Percentiles rank a stretch among this genome's conserved stretches.
These are phyloP conservation scores for Notoglanidium macrostoma DNA, from an alignment of 2,797 vertebrate genomes.

Conservation along the genomic window DNA sequence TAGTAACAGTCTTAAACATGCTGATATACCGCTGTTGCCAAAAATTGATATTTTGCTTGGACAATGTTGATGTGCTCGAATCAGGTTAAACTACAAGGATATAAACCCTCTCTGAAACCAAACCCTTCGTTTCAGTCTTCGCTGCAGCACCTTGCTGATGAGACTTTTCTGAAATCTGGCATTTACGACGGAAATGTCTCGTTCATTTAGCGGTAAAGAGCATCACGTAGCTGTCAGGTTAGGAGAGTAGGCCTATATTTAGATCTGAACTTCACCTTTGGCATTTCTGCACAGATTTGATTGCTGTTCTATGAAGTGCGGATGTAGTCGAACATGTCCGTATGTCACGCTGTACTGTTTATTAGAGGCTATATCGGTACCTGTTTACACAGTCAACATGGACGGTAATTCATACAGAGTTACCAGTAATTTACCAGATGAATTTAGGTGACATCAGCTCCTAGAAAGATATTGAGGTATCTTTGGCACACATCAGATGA, in stretches of 20 bases:
- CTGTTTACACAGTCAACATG: not conserved
- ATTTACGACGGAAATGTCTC: constrained; percentile 58
- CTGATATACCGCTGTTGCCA: not conserved
- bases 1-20: not conserved
- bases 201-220: constrained; percentile 50
- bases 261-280: constrained; percentile 50
- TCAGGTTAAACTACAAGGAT: constrained; percentile 2
- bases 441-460: not conserved
- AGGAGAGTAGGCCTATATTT: constrained; percentile 29
- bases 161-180: constrained; percentile 41
- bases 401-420: not conserved
- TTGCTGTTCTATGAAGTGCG: constrained; percentile 16
- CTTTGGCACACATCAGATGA: not conserved
- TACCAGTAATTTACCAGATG: not conserved
- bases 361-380: not conserved
- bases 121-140: constrained; percentile 1
- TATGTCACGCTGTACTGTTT: not conserved
- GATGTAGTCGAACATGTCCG: not conserved
- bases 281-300: constrained; percentile 41
- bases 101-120: constrained; percentile 3
- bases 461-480: not conserved
- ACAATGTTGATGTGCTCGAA: constrained; percentile 1
- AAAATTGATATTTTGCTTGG: constrained; percentile 17
- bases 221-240: constrained; percentile 28
- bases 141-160: constrained; percentile 4